Evolutionary conservation across 2,888 invertebrate species (phyloP).

Genomic region (Tetropium fuscum): DNA sequence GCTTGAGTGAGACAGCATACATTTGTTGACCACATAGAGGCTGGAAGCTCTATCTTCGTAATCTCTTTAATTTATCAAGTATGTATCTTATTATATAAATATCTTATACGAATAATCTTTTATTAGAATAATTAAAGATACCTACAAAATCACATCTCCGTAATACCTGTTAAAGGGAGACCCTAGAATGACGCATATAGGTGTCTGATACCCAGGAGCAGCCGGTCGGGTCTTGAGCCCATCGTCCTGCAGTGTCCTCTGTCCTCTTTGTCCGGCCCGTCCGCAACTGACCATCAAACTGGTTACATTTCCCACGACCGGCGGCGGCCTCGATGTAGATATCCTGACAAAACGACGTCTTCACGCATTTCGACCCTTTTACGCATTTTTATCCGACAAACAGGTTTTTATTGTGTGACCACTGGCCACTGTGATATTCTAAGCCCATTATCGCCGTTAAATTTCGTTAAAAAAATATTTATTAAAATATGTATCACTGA

Average conservation of each 20-base stretch:
- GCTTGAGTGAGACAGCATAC: no score
- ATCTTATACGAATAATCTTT: no score
- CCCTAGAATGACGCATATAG: background rate
- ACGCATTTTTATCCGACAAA: conserved; percentile 26
- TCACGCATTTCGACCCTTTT: conserved; percentile 29
- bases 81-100: no score
- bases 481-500: no score
- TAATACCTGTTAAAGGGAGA: no score
- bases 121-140: no score
- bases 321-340: conserved; percentile 43
- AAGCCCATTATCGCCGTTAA: no score
- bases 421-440: background rate
- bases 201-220: conserved; percentile 1
- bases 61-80: no score
- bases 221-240: conserved; percentile 29
- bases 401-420: conserved; percentile 28
- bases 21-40: no score
- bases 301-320: conserved; percentile 55
- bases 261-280: conserved; percentile 38
- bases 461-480: no score
- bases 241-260: conserved; percentile 35
- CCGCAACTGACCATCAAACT: conserved; percentile 54
- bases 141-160: no score
- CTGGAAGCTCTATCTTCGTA: no score
- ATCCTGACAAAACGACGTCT: conserved; percentile 30